Evolutionary conservation across 2,797 vertebrate genomes (phyloP).

Genomic region (Lates japonicus): DNA sequence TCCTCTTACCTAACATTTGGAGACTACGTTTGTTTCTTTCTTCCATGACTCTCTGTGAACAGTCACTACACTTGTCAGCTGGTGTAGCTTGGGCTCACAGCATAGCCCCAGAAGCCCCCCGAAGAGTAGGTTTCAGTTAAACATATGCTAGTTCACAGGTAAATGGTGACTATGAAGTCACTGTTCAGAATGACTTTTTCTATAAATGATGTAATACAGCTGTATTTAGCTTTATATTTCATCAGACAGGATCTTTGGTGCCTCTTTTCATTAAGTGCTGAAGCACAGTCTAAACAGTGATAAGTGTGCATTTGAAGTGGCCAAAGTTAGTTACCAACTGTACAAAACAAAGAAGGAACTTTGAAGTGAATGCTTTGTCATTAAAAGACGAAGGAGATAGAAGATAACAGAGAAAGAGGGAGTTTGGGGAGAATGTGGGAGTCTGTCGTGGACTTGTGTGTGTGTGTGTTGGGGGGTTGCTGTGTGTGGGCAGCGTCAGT

Average conservation of each 20-base stretch:
- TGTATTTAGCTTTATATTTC: conserved; percentile 25
- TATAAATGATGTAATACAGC: neutral
- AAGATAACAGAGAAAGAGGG: conserved; percentile 60
- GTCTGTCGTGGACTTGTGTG: conserved; percentile 73
- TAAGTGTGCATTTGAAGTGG: conserved; percentile 50
- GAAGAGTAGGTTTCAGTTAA: conserved; percentile 3
- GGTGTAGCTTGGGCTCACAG: neutral
- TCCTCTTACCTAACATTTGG: neutral
- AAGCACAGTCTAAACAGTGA: conserved; percentile 51
- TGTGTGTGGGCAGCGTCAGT: conserved; percentile 80
- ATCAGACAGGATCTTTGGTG: conserved; percentile 8
- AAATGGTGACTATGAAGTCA: conserved; percentile 7
- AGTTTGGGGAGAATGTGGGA: conserved; percentile 71
- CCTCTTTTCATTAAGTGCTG: conserved; percentile 26
- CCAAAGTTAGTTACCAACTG: conserved; percentile 48
- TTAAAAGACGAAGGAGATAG: conserved; percentile 53
- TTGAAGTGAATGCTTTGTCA: conserved; percentile 62
- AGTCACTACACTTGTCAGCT: neutral
- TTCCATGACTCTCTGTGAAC: neutral
- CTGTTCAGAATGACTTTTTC: neutral
- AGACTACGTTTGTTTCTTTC: conserved; percentile 4
- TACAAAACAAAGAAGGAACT: conserved; percentile 54
- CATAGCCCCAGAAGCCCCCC: neutral
- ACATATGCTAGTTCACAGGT: conserved; percentile 9
- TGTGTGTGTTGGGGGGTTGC: conserved; percentile 40